phyloP scores from a whole-genome alignment of 2,113 vertebrate genomes.

The Passer montanus region DNA sequence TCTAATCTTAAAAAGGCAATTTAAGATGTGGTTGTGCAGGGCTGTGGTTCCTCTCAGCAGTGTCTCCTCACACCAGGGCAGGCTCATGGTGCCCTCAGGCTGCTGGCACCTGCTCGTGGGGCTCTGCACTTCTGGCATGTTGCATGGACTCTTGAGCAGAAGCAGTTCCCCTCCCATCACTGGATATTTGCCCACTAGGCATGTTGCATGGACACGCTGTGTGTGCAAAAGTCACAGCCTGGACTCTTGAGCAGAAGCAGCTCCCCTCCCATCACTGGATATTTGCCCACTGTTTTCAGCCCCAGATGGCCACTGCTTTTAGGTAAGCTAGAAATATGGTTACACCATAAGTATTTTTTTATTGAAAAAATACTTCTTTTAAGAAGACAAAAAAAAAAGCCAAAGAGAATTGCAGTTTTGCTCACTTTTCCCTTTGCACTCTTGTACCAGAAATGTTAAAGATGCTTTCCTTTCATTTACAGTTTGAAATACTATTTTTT shows the following conservation, averaged over 20 bases:
- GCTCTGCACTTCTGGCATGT: rapidly evolving
- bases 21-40: rapidly evolving
- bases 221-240: background rate
- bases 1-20: background rate
- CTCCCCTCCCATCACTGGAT: background rate
- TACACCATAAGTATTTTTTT: background rate
- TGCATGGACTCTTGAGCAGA: background rate
- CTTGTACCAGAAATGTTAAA: too few species aligned
- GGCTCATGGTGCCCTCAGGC: rapidly evolving
- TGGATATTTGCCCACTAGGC: background rate
- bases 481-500: background rate
- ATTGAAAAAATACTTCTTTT: too few species aligned
- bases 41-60: rapidly evolving
- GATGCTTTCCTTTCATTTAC: background rate
- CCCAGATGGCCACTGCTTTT: background rate
- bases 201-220: rapidly evolving
- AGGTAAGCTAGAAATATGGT: background rate
- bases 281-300: background rate
- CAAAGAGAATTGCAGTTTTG: background rate
- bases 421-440: background rate
- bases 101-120: rapidly evolving
- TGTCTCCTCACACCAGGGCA: background rate
- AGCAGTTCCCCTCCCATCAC: background rate
- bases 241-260: background rate
- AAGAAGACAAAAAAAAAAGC: background rate